These are phyloP conservation scores for Aphelocoma californica DNA, from an alignment of 2,797 vertebrate genomes.

Conservation along the genomic window DNA sequence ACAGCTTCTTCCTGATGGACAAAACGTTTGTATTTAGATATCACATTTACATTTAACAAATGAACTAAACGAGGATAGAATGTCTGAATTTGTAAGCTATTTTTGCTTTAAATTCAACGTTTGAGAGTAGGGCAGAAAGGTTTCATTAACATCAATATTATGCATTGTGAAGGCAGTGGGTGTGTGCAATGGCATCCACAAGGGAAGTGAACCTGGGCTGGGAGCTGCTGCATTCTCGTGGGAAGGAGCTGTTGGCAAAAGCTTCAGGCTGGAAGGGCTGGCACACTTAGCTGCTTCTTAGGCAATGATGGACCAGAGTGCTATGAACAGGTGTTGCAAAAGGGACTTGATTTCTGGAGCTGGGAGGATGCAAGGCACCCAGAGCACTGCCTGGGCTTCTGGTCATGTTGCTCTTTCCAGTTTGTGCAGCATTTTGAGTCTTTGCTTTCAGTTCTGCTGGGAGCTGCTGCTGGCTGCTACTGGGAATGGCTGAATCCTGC, in stretches of 20 bases:
- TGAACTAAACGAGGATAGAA: not conserved
- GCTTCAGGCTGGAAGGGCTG: not conserved
- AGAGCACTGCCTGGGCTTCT: not conserved
- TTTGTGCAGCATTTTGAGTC: not conserved
- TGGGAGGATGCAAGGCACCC: not conserved
- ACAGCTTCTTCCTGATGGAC: not conserved
- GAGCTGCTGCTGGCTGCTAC: not conserved
- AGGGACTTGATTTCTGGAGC: not conserved
- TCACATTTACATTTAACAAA: not conserved
- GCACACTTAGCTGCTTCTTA: not conserved
- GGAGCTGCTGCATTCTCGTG: rapidly evolving
- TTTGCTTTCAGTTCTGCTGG: not conserved
- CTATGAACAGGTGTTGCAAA: not conserved
- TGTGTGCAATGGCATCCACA: not conserved
- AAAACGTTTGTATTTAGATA: not conserved
- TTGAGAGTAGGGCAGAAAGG: not conserved
- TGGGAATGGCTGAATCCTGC: not conserved
- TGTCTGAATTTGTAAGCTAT: not conserved
- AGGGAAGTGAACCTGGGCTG: not conserved
- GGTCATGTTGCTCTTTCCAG: rapidly evolving
- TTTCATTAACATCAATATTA: not conserved
- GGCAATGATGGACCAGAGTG: not conserved
- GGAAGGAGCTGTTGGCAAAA: not conserved
- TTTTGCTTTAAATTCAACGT: not conserved
- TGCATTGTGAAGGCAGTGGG: not conserved